A percentile compares a stretch with the other conserved stretches of the same genome.
Conservation (phyloP, 1,140 invertebrate genomes). For the Polypedilum pembai region DNA sequence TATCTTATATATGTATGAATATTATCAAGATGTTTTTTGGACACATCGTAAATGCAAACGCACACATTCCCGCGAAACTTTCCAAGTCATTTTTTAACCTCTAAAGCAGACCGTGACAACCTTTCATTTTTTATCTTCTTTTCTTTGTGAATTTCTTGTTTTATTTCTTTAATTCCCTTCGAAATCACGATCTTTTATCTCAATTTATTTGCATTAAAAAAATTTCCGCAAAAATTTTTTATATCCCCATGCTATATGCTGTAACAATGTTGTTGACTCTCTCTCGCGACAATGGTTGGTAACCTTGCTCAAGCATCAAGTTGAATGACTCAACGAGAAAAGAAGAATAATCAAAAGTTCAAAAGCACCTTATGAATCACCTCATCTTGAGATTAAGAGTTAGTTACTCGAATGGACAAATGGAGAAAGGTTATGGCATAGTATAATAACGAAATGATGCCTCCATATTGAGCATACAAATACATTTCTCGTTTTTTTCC, state of each 20-base stretch:
- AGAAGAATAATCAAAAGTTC: too few relatives aligned
- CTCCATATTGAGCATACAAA: too few relatives aligned
- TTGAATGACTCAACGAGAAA: too few relatives aligned
- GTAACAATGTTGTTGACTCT: background rate
- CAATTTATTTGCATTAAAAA: conserved; percentile 1
- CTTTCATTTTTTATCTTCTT: conserved; percentile 4
- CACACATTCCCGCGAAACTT: background rate
- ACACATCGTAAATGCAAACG: background rate
- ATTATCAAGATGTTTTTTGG: too few relatives aligned
- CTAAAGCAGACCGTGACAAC: background rate
- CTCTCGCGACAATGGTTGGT: background rate
- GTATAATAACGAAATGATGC: too few relatives aligned
- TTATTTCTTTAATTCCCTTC: conserved; percentile 1
- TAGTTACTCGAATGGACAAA: too few relatives aligned
- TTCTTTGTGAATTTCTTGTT: background rate
- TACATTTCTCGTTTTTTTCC: too few relatives aligned
- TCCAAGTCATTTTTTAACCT: conserved; percentile 18
- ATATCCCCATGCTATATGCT: background rate
- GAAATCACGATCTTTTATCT: conserved; percentile 15
- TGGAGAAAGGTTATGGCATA: too few relatives aligned
- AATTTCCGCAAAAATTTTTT: background rate
- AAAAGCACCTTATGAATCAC: too few relatives aligned
- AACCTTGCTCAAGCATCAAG: too few relatives aligned
- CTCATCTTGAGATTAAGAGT: too few relatives aligned
- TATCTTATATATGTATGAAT: too few relatives aligned